These are phyloP conservation scores for Pollenia angustigena DNA, from an alignment of 2,888 invertebrate species.

Conservation along the genomic window DNA sequence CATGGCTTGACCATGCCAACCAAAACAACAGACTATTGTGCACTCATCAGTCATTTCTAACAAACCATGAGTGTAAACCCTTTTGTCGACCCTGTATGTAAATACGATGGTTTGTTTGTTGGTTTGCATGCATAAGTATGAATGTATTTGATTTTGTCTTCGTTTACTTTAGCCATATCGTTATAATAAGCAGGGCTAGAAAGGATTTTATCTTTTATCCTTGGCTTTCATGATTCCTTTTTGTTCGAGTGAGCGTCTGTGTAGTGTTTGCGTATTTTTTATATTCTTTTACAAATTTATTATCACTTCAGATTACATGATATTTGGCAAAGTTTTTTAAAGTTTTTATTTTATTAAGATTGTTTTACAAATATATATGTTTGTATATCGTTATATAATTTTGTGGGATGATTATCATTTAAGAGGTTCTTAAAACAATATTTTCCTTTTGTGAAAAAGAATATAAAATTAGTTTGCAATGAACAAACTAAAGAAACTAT, in stretches of 20 bases:
- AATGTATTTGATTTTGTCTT: slow-evolving; percentile 22
- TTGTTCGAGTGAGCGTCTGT: slow-evolving; percentile 12
- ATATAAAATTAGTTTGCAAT: too few relatives aligned
- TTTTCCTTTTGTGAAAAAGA: too few relatives aligned
- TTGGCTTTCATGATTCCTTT: neutral
- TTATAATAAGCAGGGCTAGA: neutral
- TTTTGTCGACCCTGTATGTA: slow-evolving; percentile 28
- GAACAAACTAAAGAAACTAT: too few relatives aligned
- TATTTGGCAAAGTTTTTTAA: neutral
- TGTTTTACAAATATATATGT: neutral
- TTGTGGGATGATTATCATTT: slow-evolving; percentile 36
- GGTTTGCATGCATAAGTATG: neutral
- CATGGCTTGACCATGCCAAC: slow-evolving; percentile 58
- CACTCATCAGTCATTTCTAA: slow-evolving; percentile 9
- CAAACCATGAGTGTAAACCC: slow-evolving; percentile 12
- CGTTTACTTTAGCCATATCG: slow-evolving; percentile 6
- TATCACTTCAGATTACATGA: slow-evolving; percentile 41
- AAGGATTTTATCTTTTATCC: neutral
- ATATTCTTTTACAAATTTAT: slow-evolving; percentile 57
- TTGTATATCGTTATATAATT: slow-evolving; percentile 13
- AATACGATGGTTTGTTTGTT: slow-evolving; percentile 14
- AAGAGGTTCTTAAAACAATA: slow-evolving; percentile 26
- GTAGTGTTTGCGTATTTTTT: slow-evolving; percentile 52
- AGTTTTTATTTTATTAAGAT: neutral
- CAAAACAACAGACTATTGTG: slow-evolving; percentile 36